Evolutionary conservation across 2,888 invertebrate genomes (phyloP), one percentile per base, ranked within the genome.

Genomic region (Chymomyza fuscimana): DNA sequence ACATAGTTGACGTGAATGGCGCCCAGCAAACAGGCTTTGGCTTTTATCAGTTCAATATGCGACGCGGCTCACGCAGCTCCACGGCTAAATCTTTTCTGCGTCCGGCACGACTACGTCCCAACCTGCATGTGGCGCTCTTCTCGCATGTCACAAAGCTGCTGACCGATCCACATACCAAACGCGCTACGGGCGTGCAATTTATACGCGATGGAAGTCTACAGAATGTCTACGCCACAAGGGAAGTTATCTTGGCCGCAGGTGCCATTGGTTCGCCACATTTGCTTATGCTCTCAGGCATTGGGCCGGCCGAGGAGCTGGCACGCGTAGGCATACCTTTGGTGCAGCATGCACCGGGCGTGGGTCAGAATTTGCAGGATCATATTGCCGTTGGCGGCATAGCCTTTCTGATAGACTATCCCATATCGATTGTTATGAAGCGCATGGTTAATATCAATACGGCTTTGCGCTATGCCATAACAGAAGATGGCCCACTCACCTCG

Each of bases 221-320:
- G 69, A 88, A 87, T 46, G 91, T 89, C 0, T 92, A 90, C 67
- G 91, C 92, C 0, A 91, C 89, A 36, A 76, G 92, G 0, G 92
- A 92, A 73, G 92, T 92, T 0, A 89, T 92, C 32, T 71, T 92
- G 1, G 74, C 92, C 1, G 97, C 96, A 0, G 99, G 99, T 0
- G 95, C 99, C 0, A 95, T 99, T 72, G 98, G 95, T 78, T 95
- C 96, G 0, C 98, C 99, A 0, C 99, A 99, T 85, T 90, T 99
- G 10, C 93, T 99, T 69, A 96, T 99, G 96, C 92, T 99, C 3
- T 95, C 95, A 40, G 99, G 99, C 0, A 92, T 99, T 3, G 97
- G 97, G 1, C 96, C 96, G 0, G 93, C 93, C 25, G 91, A 93
- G n/a, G 96, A 97, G 88, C 92, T 97, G 4, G 90, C 93, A 74